phyloP scores from a whole-genome alignment of 2,888 invertebrate species.

The Chalcosyrphus nemorum region DNA sequence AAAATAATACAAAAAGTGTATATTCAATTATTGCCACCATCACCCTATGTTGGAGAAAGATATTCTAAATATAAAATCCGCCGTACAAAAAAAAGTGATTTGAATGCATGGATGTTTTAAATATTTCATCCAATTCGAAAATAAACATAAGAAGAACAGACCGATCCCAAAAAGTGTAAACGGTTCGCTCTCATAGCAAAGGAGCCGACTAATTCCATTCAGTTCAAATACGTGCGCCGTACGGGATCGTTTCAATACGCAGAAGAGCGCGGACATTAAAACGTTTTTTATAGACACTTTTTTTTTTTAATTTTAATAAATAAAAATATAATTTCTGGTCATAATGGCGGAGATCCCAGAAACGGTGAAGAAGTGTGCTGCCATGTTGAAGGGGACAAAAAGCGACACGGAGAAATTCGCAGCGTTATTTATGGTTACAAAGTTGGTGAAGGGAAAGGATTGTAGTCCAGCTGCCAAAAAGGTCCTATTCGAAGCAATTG shows the following conservation, averaged over 20 bases:
- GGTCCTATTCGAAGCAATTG: slow-evolving; percentile 93
- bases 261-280: slow-evolving; percentile 18
- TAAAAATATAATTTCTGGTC: slow-evolving; percentile 39
- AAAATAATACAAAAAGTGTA: slow-evolving; percentile 4
- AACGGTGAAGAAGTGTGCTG: slow-evolving; percentile 92
- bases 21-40: slow-evolving; percentile 18
- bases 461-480: slow-evolving; percentile 90
- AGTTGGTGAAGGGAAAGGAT: slow-evolving; percentile 92
- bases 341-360: slow-evolving; percentile 85
- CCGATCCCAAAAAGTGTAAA: slow-evolving; percentile 55
- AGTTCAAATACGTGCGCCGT: slow-evolving; percentile 66
- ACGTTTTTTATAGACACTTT: slow-evolving; percentile 5
- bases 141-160: slow-evolving; percentile 64
- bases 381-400: slow-evolving; percentile 89
- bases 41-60: slow-evolving; percentile 67
- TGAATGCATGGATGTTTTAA: slow-evolving; percentile 70
- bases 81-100: slow-evolving; percentile 54
- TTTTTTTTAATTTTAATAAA: slow-evolving; percentile 43
- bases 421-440: slow-evolving; percentile 95
- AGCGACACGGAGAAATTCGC: slow-evolving; percentile 96
- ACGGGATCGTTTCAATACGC: slow-evolving; percentile 49
- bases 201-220: slow-evolving; percentile 61
- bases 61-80: slow-evolving; percentile 64
- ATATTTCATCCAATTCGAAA: slow-evolving; percentile 70
- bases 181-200: slow-evolving; percentile 37